Evolutionary conservation across 2,888 invertebrate species (phyloP).

Genomic region (Caenorhabditis sp.): DNA sequence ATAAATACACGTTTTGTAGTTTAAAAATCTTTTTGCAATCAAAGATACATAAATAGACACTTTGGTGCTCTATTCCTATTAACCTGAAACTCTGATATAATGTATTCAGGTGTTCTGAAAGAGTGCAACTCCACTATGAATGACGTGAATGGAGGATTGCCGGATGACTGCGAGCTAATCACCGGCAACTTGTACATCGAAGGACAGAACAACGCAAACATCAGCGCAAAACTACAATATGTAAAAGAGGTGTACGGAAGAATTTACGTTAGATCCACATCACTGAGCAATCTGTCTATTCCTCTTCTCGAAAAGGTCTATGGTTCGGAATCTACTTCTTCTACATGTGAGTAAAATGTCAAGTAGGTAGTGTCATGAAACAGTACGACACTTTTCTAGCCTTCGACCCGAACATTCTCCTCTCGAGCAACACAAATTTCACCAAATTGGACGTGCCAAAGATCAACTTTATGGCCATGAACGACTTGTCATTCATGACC

Average conservation of each 20-base stretch:
- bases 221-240: constrained; percentile 37
- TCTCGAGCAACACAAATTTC: constrained; percentile 41
- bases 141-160: constrained; percentile 35
- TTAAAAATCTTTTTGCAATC: no score
- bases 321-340: constrained; percentile 25
- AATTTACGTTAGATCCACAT: constrained; percentile 46
- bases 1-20: no score
- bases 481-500: constrained; percentile 33
- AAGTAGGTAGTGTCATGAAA: neutral
- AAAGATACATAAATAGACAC: no score
- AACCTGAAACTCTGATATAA: neutral
- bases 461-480: constrained; percentile 51
- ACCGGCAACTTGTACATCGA: constrained; percentile 46
- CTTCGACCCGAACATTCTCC: constrained; percentile 31
- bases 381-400: constrained; percentile 23
- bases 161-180: constrained; percentile 49
- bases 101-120: constrained; percentile 30
- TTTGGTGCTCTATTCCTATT: no score
- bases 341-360: constrained; percentile 26
- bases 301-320: constrained; percentile 52
- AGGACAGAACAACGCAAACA: constrained; percentile 44
- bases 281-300: constrained; percentile 27
- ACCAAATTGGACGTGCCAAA: constrained; percentile 47
- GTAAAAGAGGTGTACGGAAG: constrained; percentile 55
- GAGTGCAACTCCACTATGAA: constrained; percentile 41